Conservation (phyloP, 2,888 invertebrate species). For the Epistrophe grossulariae region DNA sequence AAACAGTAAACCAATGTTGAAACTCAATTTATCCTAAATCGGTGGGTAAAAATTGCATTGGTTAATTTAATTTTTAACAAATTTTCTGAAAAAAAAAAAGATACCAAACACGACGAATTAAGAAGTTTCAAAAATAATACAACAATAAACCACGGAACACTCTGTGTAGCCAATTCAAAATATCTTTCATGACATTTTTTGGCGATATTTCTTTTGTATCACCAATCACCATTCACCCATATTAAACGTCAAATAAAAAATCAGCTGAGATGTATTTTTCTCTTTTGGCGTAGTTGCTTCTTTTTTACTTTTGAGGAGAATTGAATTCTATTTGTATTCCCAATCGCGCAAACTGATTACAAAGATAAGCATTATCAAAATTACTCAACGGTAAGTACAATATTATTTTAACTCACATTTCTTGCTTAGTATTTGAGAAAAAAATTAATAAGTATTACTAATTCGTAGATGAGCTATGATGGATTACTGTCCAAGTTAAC, state of each 20-base stretch:
- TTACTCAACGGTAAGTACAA: conserved; percentile 80
- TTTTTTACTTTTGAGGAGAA: conserved; percentile 54
- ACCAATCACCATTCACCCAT: too few relatives aligned
- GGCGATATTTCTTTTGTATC: conserved; percentile 6
- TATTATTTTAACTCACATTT: conserved; percentile 11
- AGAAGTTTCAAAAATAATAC: too few relatives aligned
- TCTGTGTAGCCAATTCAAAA: too few relatives aligned
- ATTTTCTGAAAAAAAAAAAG: too few relatives aligned
- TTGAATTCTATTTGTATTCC: conserved; percentile 67
- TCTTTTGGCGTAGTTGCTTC: conserved; percentile 60
- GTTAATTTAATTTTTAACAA: too few relatives aligned
- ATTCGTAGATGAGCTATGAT: conserved; percentile 83
- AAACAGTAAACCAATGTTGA: too few relatives aligned
- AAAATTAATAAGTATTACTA: conserved; percentile 33
- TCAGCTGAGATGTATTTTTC: conserved; percentile 73
- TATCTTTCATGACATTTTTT: not conserved
- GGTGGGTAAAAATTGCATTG: too few relatives aligned
- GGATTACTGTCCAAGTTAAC: conserved; percentile 82
- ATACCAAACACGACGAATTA: too few relatives aligned
- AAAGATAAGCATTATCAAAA: conserved; percentile 79
- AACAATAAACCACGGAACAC: too few relatives aligned
- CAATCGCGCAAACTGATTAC: conserved; percentile 77
- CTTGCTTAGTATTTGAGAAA: conserved; percentile 23
- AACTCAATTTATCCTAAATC: too few relatives aligned
- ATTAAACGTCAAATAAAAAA: conserved; percentile 59